Evolutionary conservation across 2,888 invertebrate genomes (phyloP), one percentile per base, ranked within the genome.

Genomic region (Dryobotodes eremita): DNA sequence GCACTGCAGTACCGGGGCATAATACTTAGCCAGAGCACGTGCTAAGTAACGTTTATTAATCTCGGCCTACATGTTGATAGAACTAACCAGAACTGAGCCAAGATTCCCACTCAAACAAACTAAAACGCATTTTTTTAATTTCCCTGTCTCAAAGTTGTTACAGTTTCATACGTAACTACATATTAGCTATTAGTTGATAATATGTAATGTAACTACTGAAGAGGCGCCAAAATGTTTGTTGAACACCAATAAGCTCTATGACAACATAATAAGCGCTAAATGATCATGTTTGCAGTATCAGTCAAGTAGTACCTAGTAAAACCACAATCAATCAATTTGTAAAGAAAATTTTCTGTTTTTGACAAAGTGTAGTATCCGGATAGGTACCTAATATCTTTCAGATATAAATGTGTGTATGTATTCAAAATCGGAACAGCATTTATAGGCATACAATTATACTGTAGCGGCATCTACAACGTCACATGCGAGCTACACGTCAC

Each of bases 251-350:
- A 62, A 17, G 57, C 53, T 77, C 26, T 75, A 61, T 72, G 71
- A 50, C 53, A 65, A 31, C 62, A 59, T 20, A 75, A 55, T 26
- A 70, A 50, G 69, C 36, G 85, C 72, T 85, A 83, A 83, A 61
- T 65, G 57, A 31, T 61, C 31, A 70, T 79, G 84, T 70, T 50
- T 72, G 48, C 68, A 15, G 36, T 15, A 4, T 65, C 42, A 71
- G n/a, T 46, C 50, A 64, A 73, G 26, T 15, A 15, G 31, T 8
- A 4, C 23, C 20, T 42, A 65, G 17, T 26, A 23, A 53, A 57
- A 36, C 26, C 2, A 4, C 17, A n/a, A n/a, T n/a, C n/a, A n/a
- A n/a, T n/a, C n/a, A n/a, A n/a, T n/a, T n/a, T n/a, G n/a, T n/a
- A n/a, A n/a, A n/a, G n/a, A n/a, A 42, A 42, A 42, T 42, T 42